phyloP scores from a whole-genome alignment of 2,888 invertebrate species.

The Colletes collaris region DNA sequence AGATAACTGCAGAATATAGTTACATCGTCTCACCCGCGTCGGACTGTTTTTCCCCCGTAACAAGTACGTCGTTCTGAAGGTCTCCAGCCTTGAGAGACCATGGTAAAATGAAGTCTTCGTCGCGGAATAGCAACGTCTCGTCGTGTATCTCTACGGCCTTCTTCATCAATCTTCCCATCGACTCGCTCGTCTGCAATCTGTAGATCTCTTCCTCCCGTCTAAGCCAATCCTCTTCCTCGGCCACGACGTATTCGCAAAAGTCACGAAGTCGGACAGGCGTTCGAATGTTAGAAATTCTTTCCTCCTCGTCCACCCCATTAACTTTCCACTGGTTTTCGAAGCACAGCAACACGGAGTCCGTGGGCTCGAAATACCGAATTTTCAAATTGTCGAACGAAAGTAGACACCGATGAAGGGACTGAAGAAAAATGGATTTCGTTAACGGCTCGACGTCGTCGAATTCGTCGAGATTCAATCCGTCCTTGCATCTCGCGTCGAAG shows the following conservation, averaged over 20 bases:
- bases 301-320: slow-evolving; percentile 38
- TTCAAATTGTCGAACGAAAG: slow-evolving; percentile 63
- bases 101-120: slow-evolving; percentile 73
- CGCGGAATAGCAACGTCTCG: slow-evolving; percentile 49
- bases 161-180: slow-evolving; percentile 57
- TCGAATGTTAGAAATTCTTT: slow-evolving; percentile 73
- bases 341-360: slow-evolving; percentile 73
- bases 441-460: slow-evolving; percentile 68
- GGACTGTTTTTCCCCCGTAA: no score
- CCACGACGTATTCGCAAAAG: slow-evolving; percentile 84
- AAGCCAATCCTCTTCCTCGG: slow-evolving; percentile 84
- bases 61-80: neutral
- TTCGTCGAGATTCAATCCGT: slow-evolving; percentile 45
- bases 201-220: slow-evolving; percentile 66
- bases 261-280: slow-evolving; percentile 85
- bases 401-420: slow-evolving; percentile 65
- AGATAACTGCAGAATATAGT: no score
- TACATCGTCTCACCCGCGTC: no score
- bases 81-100: slow-evolving; percentile 73
- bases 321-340: slow-evolving; percentile 61
- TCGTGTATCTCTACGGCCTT: slow-evolving; percentile 40
- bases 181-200: slow-evolving; percentile 54
- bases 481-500: slow-evolving; percentile 3
- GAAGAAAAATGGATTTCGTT: slow-evolving; percentile 61
- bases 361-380: slow-evolving; percentile 69